Evolutionary conservation across 2,113 vertebrate genomes (phyloP), one percentile per base, ranked within the genome.

Genomic region (Thamnaconus septentrionalis): DNA sequence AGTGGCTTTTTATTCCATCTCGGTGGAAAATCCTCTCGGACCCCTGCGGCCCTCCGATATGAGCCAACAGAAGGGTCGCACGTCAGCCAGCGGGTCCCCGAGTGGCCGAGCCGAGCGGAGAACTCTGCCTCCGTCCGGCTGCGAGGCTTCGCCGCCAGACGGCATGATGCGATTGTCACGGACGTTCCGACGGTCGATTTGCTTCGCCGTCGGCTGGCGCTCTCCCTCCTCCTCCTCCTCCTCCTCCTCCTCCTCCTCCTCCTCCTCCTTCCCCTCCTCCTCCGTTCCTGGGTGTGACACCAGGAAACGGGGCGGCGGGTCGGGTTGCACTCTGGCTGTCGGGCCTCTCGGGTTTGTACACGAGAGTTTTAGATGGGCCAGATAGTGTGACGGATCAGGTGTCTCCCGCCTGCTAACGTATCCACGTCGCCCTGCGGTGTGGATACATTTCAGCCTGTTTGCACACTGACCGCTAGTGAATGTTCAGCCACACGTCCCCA

Each of bases 341-440:
- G 66, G 76, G 53, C 70, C 69, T 82, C 75, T 73, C 63, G 8
- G 59, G 79, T 81, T 31, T 64, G 4, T 66, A 58, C 79, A 78
- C 59, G 61, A 66, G 69, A 51, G 81, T 78, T 85, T 85, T 64
- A 78, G 73, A 82, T 66, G 66, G 57, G 63, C 78, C 18, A 69
- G 80, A 79, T 85, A 62, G 75, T 48, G 79, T 84, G 77, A 78
- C 78, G 53, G 67, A 68, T 81, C 61, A 48, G 57, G 66, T 86
- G 76, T 86, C 75, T 40, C 6, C 66, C 1, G 60, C 71, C 69
- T 52, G 73, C 66, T 66, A 56, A 61, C 66, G 65, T 72, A 61
- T 68, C 69, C 41, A 7, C 56, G 69, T 61, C 8, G 66, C 57
- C 39, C 10, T 56, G 45, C 49, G 6, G 70, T 53, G 61, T 58